Base-by-base conservation (phyloP, 1,140 invertebrate genomes). In the Aphelenchoides fujianensis region DNA sequence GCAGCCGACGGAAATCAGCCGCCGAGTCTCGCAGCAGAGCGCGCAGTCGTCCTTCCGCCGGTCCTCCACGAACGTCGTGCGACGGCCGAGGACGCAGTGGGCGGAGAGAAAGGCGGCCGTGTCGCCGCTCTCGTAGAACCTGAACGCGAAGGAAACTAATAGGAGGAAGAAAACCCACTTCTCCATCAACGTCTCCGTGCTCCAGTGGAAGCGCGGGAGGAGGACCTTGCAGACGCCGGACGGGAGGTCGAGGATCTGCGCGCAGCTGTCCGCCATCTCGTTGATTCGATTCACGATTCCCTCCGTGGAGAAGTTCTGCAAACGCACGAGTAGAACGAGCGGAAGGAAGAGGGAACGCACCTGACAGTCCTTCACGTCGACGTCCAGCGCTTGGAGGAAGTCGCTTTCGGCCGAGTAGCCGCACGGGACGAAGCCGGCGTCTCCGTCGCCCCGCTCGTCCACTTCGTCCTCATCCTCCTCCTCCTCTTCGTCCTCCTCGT, bases 1-100 rank as follows among this genome's bases (percentile, higher is more conserved):
- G 88, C 95, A 97, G 86, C 95, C 93, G 71, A 97, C 86, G 9
- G 93, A 94, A 69, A 93, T 94, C 93, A 97, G 23, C 41, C 23
- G 41, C 41, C 12, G 23, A 48, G 41, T 48, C 41, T 48, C 41
- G 23, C 41, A 48, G 23, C 41, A 48, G 23, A 48, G 12, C 12
- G 12, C 41, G 23, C 41, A 48, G 23, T 48, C 12, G 12, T 48
- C 41, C 12, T 12, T 12, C 12, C 12, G 12, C 41, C 12, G 23
- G 23, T 48, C 23, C 12, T 16, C 12, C 23, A 16, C 12, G 41
- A 48, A 48, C 12, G 12, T 12, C 41, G 23, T 12, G 23, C 12
- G 23, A 23, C 23, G 12, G 41, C 12, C 23, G 12, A 23, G 23
- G 41, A 48, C 23, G 41, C 23, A 16, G 41, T 48, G 41, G 12